Base-by-base conservation (phyloP, 2,888 invertebrate species). In the Omphaloscelis lunosa region DNA sequence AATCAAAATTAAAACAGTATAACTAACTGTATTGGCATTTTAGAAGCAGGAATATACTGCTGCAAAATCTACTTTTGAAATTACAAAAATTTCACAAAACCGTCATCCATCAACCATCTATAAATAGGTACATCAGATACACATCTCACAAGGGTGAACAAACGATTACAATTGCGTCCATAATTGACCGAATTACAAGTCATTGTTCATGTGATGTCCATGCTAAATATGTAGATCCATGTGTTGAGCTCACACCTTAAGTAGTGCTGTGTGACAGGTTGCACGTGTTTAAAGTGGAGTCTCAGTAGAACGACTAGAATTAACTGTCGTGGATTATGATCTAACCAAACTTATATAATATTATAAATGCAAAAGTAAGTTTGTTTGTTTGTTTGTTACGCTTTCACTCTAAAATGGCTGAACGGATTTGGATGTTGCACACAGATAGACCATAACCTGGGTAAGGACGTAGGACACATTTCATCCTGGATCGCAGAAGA, bases 171-270 rank as follows among this genome's bases (percentile, higher is more conserved):
- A 85, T 83, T 76, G 73, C 27, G 17, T 39, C 68, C 75, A 72
- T 84, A 82, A 83, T 83, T 82, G 83, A 70, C 75, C 75, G 73
- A 75, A 87, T 88, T 84, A 86, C 82, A 84, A 71, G 58, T 72
- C 70, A 84, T 86, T 87, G 85, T 82, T 84, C 84, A 69, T 76
- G 63, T 72, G 79, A 74, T 76, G 79, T 72, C 82, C 77, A 85
- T 75, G 72, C 70, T 77, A 76, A 82, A 80, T 86, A 45, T 45
- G 45, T 45, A 82, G 82, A 88, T 87, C 90, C 89, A 88, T 88
- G 91, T 90, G 90, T 89, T 69, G 89, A 89, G 80, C 85, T 70
- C 82, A 81, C 74, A 77, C 80, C 88, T 89, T 89, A 90, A 88
- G 83, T 83, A 74, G 69, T 81, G 83, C 84, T 85, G 85, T 86